phyloP scores from a whole-genome alignment of 2,113 vertebrate species.

The Neolamprologus sp. region DNA sequence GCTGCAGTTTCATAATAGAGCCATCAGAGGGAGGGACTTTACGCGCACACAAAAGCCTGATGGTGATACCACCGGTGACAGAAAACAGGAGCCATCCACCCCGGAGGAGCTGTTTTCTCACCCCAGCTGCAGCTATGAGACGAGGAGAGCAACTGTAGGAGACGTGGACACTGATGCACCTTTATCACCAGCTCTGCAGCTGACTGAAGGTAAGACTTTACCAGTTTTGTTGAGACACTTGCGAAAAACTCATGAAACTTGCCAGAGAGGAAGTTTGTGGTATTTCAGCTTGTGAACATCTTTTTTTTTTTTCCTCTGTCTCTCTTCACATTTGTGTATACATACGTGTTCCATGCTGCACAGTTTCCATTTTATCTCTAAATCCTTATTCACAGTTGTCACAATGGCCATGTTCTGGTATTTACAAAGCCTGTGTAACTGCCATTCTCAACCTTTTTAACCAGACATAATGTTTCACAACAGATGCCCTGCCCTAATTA shows the following conservation, averaged over 20 bases:
- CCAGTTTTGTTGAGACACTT: not conserved
- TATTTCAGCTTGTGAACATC: not conserved
- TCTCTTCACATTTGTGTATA: not conserved
- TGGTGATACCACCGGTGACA: not conserved
- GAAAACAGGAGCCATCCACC: constrained; percentile 10
- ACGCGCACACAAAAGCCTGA: constrained; percentile 37
- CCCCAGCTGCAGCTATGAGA: not conserved
- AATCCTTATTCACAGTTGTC: not conserved
- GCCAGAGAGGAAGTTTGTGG: constrained; percentile 3
- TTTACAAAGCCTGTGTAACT: not conserved
- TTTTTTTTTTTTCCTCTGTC: not conserved
- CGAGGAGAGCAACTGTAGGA: not conserved
- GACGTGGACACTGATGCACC: not conserved
- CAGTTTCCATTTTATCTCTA: not conserved
- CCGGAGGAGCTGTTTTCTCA: not conserved
- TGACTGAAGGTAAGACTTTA: constrained; percentile 3
- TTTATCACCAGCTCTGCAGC: not conserved
- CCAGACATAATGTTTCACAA: constrained; percentile 21
- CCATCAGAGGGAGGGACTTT: constrained; percentile 52
- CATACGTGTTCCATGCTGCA: not conserved
- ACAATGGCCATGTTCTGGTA: not conserved
- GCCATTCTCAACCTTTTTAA: not conserved
- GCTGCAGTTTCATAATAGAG: constrained; percentile 36
- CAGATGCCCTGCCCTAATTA: constrained; percentile 34
- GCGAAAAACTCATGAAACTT: not conserved